Base-by-base conservation (phyloP, 2,797 vertebrate species). In the Erethizon dorsatum region DNA sequence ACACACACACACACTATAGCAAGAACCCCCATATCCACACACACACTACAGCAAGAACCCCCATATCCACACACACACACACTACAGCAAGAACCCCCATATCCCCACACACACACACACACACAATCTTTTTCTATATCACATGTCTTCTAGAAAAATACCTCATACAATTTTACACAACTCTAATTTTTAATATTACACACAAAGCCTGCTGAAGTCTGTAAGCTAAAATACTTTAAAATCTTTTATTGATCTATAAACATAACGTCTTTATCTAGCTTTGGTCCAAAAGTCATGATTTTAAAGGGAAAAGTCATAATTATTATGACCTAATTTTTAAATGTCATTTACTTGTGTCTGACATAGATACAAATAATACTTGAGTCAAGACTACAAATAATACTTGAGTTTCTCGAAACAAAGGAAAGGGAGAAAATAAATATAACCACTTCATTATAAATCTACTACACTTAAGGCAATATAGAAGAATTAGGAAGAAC, bases 311-410 rank as follows among this genome's bases (percentile, higher is more conserved):
- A 9, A 50, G 13, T 67, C 57, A 47, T 65, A 88, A 71, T 59
- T 50, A 83, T 37, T 22, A 93, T 95, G 71, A 85, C 94, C 31
- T 45, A 56, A 84, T 78, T 88, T 93, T 88, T 80, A 79, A 91
- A 57, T 77, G 26, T 83, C 18, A 91, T 88, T 88, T 83, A 90
- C 37, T 95, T 37, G n/a, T 41, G 20, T 2, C 57, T 85, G 37
- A 88, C 31, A 94, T 87, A 84, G 9, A 85, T 14, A 52, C 15
- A 63, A 83, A 86, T 84, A 88, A 78, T 71, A 86, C 17, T 45
- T 47, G 5, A 67, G 9, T 88, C 18, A 77, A 88, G 41, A 91
- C 47, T 69, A 52, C 15, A 63, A 83, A 86, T 84, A 88, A 78
- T 71, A 86, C 17, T 45, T 47, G 5, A 67, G 18, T 89, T 82